These are phyloP conservation scores for Chelon auratus DNA, from an alignment of 2,797 vertebrate species.

Conservation along the genomic window DNA sequence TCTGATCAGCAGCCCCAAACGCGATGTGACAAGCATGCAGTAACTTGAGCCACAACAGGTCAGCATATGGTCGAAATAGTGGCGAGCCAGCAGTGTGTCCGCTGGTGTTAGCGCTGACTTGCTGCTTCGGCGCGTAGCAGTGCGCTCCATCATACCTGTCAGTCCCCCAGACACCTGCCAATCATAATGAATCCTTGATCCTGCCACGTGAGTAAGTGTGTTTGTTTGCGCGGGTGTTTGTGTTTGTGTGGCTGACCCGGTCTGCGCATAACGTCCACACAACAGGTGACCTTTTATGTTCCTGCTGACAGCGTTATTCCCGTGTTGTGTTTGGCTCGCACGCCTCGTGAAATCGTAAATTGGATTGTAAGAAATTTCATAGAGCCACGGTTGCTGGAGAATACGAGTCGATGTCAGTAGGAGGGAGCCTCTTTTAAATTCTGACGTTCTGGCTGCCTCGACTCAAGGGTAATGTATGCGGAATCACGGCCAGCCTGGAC, in stretches of 20 bases:
- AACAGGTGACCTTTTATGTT: conserved; percentile 62
- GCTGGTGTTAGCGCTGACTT: conserved; percentile 33
- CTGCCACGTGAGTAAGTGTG: conserved; percentile 27
- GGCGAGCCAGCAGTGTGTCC: conserved; percentile 64
- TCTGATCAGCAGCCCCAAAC: conserved; percentile 51
- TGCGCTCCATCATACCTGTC: conserved; percentile 64
- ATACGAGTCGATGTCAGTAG: conserved; percentile 58
- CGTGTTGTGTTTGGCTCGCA: conserved; percentile 61
- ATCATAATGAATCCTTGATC: conserved; percentile 45
- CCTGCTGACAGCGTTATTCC: conserved; percentile 65
- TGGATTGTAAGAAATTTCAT: conserved; percentile 74
- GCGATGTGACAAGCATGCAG: conserved; percentile 66
- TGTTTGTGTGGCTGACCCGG: conserved; percentile 27
- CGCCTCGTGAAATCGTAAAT: conserved; percentile 73
- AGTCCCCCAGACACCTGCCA: conserved; percentile 62
- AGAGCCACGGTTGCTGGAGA: conserved; percentile 47
- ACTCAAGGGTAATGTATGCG: conserved; percentile 83
- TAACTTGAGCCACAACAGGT: conserved; percentile 56
- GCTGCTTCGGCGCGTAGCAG: conserved; percentile 42
- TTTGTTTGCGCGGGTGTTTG: conserved; percentile 25
- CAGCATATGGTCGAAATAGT: conserved; percentile 62
- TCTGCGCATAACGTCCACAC: conserved; percentile 44
- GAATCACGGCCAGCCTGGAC: conserved; percentile 74
- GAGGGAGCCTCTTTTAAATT: conserved; percentile 75
- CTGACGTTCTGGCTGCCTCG: conserved; percentile 62